A percentile compares a stretch with the other conserved stretches of the same genome.
These are phyloP conservation scores for Acrossocheilus fasciatus DNA, from an alignment of 2,797 vertebrate species.

Conservation along the genomic window DNA sequence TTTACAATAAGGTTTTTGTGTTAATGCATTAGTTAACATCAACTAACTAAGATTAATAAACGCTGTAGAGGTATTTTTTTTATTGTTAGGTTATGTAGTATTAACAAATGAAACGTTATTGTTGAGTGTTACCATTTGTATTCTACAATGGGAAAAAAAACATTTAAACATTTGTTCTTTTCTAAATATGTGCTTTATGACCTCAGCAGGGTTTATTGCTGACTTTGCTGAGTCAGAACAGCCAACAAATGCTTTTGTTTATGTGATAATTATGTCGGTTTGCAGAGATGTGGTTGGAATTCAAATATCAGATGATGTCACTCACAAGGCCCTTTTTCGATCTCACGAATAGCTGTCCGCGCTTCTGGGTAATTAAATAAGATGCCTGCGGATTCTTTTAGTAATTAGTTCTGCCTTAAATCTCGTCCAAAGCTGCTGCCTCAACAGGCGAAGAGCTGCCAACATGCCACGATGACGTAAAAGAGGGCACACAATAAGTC, in stretches of 20 bases:
- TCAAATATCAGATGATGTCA: slow-evolving; percentile 41
- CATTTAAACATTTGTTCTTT: not conserved
- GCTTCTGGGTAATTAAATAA: slow-evolving; percentile 32
- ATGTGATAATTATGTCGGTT: slow-evolving; percentile 26
- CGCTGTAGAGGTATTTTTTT: not conserved
- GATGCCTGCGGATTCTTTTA: slow-evolving; percentile 35
- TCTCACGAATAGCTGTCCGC: slow-evolving; percentile 11
- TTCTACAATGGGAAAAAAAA: not conserved
- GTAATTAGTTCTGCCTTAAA: slow-evolving; percentile 35
- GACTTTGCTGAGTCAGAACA: slow-evolving; percentile 31
- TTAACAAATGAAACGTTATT: not conserved
- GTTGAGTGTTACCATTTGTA: not conserved
- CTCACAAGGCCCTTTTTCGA: not conserved
- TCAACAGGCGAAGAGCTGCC: not conserved
- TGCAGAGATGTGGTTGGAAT: slow-evolving; percentile 36
- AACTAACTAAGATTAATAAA: not conserved
- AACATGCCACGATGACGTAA: not conserved
- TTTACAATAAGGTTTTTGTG: not conserved
- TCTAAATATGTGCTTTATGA: slow-evolving; percentile 14
- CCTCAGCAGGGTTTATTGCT: slow-evolving; percentile 19
- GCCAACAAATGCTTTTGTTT: slow-evolving; percentile 41
- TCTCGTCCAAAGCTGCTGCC: slow-evolving; percentile 22
- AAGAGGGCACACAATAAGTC: slow-evolving; percentile 2
- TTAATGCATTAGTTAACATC: not conserved
- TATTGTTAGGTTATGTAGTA: not conserved